Evolutionary conservation across 2,797 vertebrate species (phyloP).

Genomic region (Lagorchestes hirsutus): DNA sequence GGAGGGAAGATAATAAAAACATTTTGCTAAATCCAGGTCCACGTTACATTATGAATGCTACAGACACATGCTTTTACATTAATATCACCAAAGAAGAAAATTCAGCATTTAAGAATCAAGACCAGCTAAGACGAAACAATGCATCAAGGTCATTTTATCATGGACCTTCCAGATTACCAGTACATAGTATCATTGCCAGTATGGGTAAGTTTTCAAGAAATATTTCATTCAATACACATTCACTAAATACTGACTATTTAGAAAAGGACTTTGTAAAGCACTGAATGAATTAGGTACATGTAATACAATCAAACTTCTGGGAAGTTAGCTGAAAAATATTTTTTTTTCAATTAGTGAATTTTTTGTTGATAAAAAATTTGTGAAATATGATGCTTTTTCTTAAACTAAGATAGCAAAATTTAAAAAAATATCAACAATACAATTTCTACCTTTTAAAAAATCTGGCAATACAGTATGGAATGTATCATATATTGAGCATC

Average conservation of each 20-base stretch:
- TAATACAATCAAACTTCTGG: not conserved
- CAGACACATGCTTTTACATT: constrained; percentile 91
- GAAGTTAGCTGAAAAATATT: not conserved
- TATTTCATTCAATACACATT: not conserved
- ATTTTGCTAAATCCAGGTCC: constrained; percentile 91
- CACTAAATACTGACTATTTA: not conserved
- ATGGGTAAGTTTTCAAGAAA: constrained; percentile 86
- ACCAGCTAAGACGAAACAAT: constrained; percentile 81
- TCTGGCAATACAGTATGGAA: not conserved
- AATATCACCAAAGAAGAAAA: constrained; percentile 93
- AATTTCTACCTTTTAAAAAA: not conserved
- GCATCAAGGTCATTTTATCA: constrained; percentile 85
- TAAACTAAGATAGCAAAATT: not conserved
- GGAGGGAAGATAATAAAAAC: constrained; percentile 92
- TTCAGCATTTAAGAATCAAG: constrained; percentile 89
- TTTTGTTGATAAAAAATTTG: not conserved
- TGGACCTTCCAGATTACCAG: constrained; percentile 87
- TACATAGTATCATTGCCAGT: constrained; percentile 90
- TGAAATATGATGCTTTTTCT: not conserved
- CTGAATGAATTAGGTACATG: not conserved
- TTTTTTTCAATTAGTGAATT: not conserved
- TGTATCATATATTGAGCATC: not conserved
- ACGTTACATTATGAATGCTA: constrained; percentile 90
- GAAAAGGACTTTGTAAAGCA: not conserved
- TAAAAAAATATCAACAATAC: not conserved